Conservation (phyloP, 2,113 vertebrate genomes). For the Spea bombifrons region DNA sequence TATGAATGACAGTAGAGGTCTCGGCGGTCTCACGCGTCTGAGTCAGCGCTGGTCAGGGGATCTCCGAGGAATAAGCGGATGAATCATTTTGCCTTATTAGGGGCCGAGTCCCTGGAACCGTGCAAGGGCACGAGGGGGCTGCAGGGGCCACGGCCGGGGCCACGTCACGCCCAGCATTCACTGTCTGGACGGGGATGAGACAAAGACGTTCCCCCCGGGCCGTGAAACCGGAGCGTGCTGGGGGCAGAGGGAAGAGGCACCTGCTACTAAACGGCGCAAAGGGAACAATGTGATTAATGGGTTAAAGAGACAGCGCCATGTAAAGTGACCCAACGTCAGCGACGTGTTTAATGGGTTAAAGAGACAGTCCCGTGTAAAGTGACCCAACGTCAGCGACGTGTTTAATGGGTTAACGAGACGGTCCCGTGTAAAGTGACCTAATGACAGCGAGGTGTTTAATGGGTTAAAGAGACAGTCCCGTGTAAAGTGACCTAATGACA, state of each 20-base stretch:
- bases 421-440: too few relatives aligned
- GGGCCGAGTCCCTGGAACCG: not conserved
- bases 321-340: too few relatives aligned
- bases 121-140: not conserved
- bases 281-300: not conserved
- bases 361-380: too few relatives aligned
- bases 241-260: not conserved
- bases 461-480: too few relatives aligned
- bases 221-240: not conserved
- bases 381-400: too few relatives aligned
- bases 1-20: too few relatives aligned
- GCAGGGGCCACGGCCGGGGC: not conserved
- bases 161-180: not conserved
- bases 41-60: slow-evolving; percentile 26
- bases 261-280: not conserved
- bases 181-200: not conserved
- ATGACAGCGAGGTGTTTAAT: too few relatives aligned
- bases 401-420: too few relatives aligned
- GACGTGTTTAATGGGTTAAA: not conserved
- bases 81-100: slow-evolving; percentile 25
- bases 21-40: not conserved
- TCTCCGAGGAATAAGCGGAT: not conserved
- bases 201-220: not conserved
- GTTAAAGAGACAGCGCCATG: not conserved
- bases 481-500: too few relatives aligned